A percentile compares a stretch with the other conserved stretches of the same genome.
Evolutionary conservation across 2,888 invertebrate genomes (phyloP).

Genomic region (Pheosia tremula): DNA sequence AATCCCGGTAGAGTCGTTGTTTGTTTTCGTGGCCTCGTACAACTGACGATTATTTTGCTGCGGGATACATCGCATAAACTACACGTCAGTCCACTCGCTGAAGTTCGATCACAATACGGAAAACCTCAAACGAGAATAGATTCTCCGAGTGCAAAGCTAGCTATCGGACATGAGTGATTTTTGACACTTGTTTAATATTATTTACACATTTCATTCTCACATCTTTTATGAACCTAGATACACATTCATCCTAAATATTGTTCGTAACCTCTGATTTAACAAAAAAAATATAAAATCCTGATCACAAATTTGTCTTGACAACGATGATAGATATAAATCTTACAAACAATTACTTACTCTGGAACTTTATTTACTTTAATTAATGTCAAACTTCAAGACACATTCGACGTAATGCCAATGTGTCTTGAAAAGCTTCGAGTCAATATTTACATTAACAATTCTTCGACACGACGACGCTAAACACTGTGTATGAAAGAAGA

Average conservation of each 20-base stretch:
- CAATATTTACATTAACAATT: constrained; percentile 27
- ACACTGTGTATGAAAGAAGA: constrained; percentile 17
- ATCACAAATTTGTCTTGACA: not conserved
- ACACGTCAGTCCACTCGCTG: constrained; percentile 53
- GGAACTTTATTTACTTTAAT: not conserved
- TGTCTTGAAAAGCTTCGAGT: constrained; percentile 14
- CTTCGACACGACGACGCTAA: constrained; percentile 7
- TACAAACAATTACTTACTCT: not conserved
- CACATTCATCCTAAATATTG: not conserved
- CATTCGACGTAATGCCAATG: constrained; percentile 15
- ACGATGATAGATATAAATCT: not conserved
- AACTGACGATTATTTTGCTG: constrained; percentile 59
- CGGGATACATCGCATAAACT: constrained; percentile 55
- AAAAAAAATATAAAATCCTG: too few relatives aligned
- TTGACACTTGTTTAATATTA: constrained; percentile 20
- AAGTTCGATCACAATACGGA: constrained; percentile 65
- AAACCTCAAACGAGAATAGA: constrained; percentile 57
- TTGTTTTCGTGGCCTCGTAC: constrained; percentile 63
- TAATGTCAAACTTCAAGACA: constrained; percentile 10
- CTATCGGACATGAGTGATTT: constrained; percentile 16
- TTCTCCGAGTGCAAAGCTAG: constrained; percentile 25
- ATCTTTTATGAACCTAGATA: constrained; percentile 21
- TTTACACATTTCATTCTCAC: constrained; percentile 28
- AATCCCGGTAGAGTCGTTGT: constrained; percentile 49
- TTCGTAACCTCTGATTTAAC: not conserved